Percentiles rank a stretch among this genome's conserved stretches.
These are phyloP conservation scores for Centruroides vittatus DNA, from an alignment of 1,140 invertebrate genomes.

Conservation along the genomic window DNA sequence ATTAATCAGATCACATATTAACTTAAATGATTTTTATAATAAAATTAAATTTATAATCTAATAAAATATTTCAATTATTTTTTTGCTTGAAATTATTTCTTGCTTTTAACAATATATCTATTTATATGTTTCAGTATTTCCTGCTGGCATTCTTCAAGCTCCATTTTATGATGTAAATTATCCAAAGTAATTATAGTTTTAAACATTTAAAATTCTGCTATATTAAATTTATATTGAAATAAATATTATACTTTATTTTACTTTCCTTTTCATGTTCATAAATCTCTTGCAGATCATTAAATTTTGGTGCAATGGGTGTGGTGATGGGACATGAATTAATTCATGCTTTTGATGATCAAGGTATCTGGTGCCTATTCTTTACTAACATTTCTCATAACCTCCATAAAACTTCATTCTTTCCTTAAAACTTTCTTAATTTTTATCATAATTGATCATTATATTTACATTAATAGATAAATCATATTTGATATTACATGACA, in stretches of 20 bases:
- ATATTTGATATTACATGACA: no score
- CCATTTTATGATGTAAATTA: slow-evolving; percentile 85
- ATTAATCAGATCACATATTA: no score
- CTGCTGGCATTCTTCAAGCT: slow-evolving; percentile 84
- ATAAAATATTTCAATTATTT: no score
- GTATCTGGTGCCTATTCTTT: slow-evolving; percentile 25
- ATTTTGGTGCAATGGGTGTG: slow-evolving; percentile 92
- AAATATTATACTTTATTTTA: neutral
- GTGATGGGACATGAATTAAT: slow-evolving; percentile 92
- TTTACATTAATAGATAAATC: no score
- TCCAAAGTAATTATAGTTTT: slow-evolving; percentile 41
- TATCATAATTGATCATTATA: no score
- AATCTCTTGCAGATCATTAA: slow-evolving; percentile 44
- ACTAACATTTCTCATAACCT: no score
- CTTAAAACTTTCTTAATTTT: no score
- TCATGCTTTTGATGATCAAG: slow-evolving; percentile 93
- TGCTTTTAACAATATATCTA: neutral
- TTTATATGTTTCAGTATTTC: slow-evolving; percentile 54
- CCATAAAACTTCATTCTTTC: no score
- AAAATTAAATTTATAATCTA: no score
- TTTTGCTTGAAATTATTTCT: neutral
- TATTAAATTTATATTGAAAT: neutral
- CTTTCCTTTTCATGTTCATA: neutral
- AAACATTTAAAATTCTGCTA: neutral
- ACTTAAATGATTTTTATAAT: no score